Conservation (phyloP, 2,888 invertebrate species). For the Neoascia interrupta region DNA sequence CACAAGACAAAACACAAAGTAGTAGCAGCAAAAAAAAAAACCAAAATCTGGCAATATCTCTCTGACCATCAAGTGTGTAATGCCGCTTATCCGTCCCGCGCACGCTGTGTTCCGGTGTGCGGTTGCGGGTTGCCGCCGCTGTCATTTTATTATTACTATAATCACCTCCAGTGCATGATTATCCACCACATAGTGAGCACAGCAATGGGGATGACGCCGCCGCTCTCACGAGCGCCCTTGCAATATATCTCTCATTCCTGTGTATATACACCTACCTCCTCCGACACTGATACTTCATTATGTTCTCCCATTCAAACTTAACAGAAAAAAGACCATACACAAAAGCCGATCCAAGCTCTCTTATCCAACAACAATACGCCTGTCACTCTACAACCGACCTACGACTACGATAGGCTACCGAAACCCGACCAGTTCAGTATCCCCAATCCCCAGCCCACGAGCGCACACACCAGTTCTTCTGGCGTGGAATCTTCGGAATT, state of each 20-base stretch:
- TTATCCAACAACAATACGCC: constrained; percentile 44
- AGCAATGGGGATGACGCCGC: constrained; percentile 48
- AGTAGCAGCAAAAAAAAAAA: neutral
- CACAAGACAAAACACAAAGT: constrained; percentile 3
- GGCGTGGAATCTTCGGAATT: constrained; percentile 65
- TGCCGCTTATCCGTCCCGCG: constrained; percentile 49
- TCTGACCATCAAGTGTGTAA: constrained; percentile 35
- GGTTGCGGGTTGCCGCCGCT: constrained; percentile 57
- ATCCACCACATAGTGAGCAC: constrained; percentile 60
- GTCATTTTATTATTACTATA: constrained; percentile 63
- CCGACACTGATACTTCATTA: constrained; percentile 48
- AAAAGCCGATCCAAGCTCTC: neutral
- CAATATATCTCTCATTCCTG: constrained; percentile 32
- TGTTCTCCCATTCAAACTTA: constrained; percentile 55
- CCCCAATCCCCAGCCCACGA: constrained; percentile 24
- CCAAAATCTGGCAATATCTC: constrained; percentile 51
- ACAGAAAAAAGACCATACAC: too few relatives aligned
- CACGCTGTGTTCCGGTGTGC: constrained; percentile 58
- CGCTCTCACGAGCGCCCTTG: constrained; percentile 43
- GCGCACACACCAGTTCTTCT: constrained; percentile 37
- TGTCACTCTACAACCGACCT: constrained; percentile 65
- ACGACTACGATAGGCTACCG: constrained; percentile 68
- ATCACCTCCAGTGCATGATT: constrained; percentile 61
- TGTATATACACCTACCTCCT: constrained; percentile 26
- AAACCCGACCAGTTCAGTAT: constrained; percentile 48